Evolutionary conservation across 2,888 invertebrate species (phyloP), one percentile per base, ranked within the genome.

Genomic region (Drosophila pegasa): DNA sequence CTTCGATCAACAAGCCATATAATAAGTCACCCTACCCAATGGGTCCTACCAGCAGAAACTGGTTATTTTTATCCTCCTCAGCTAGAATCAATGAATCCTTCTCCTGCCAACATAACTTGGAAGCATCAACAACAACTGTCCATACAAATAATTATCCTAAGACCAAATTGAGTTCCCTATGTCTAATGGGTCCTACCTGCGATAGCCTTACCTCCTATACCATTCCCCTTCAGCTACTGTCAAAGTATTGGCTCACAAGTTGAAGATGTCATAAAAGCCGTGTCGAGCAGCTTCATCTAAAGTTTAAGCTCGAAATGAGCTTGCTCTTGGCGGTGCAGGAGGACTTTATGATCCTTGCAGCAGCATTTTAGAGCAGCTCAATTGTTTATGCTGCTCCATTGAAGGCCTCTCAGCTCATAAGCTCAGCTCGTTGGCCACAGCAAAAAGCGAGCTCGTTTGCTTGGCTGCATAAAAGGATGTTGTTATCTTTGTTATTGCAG

Each of bases 401-500:
- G 3, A 45, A 27, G 0, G 45, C 12, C 29, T 16, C 27, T 45
- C 45, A 45, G 29, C 43, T n/a, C 25, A 43, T 25, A 25, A 25
- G 43, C 43, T 43, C 43, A n/a, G 25, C 41, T 41, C 41, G 22
- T 14, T 6, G 7, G 18, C 22, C 3, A 14, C 22, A 9, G 22
- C 40, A 9, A 6, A 14, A 18, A 12, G n/a, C 43, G 9, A 5
- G 9, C 25, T 43, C n/a, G 43, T 43, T 25, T 43, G 27, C 16
- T n/a, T 9, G 45, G 16, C 10, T 45, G 45, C 25, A 43, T 43
- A 7, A 45, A 45, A 29, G 12, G 16, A 12, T 29, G 16, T 45
- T 45, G 16, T 7, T 29, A 45, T 45, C 27, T 29, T 16, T 29
- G 29, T 45, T 29, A 29, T 45, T 16, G 27, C 45, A 45, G 20